A percentile compares a stretch with the other conserved stretches of the same genome.
These are phyloP conservation scores for Epizoanthus rinbou DNA, from an alignment of 92 coral and sea anemone genomes.

Conservation along the genomic window DNA sequence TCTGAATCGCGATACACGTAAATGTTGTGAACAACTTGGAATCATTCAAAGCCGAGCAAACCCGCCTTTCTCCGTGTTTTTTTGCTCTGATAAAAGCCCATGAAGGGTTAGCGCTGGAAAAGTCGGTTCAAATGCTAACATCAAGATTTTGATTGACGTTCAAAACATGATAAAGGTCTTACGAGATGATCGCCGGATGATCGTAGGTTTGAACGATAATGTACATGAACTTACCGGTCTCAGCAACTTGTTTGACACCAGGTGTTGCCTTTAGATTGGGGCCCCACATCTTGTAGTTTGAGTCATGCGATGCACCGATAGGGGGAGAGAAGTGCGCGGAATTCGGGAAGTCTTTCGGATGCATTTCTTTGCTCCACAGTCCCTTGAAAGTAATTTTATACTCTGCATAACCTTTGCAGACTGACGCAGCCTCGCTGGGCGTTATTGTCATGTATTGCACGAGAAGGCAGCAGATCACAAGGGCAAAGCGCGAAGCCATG, in stretches of 20 bases:
- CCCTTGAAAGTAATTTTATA: constrained; percentile 53
- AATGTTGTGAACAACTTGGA: too few species aligned
- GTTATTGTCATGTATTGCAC: constrained; percentile 17
- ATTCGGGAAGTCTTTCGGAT: constrained; percentile 46
- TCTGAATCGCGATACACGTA: too few species aligned
- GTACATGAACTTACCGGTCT: constrained; percentile 45
- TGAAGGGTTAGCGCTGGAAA: too few species aligned
- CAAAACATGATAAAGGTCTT: too few species aligned
- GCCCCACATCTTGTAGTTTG: constrained; percentile 66
- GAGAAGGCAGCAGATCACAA: constrained; percentile 7
- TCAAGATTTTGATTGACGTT: too few species aligned
- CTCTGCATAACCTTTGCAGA: constrained; percentile 59
- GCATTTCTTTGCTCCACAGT: constrained; percentile 52
- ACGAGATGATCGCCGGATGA: too few species aligned
- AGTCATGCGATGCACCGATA: constrained; percentile 63
- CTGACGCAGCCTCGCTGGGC: constrained; percentile 31
- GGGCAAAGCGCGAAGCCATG: background rate
- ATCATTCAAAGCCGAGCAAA: too few species aligned
- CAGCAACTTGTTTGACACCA: constrained; percentile 65
- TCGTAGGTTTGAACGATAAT: too few species aligned
- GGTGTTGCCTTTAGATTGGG: constrained; percentile 51
- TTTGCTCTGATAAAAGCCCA: too few species aligned
- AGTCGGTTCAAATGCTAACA: too few species aligned
- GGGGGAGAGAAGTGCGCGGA: constrained; percentile 59
- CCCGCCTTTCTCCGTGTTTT: too few species aligned